Evolutionary conservation across 1,140 invertebrate genomes (phyloP).

Genomic region (Pteromalus puparum): DNA sequence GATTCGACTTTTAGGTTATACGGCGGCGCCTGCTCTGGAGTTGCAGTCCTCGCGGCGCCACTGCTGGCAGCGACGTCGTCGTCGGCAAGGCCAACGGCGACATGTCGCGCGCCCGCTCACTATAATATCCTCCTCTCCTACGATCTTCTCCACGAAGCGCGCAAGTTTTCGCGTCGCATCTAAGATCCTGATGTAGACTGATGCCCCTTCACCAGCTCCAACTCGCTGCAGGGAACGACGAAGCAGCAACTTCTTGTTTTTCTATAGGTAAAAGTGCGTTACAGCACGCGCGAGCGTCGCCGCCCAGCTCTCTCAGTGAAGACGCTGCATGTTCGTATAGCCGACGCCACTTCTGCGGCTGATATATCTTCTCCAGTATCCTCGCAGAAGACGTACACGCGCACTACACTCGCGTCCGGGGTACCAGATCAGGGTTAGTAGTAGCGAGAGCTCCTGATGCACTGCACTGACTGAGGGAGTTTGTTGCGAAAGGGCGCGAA

Average conservation of each 20-base stretch:
- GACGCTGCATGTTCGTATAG: neutral
- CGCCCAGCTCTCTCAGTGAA: neutral
- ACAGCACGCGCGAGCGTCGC: neutral
- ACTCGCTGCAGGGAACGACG: neutral
- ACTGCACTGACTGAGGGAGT: neutral
- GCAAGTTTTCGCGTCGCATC: neutral
- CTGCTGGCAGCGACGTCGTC: conserved; percentile 8
- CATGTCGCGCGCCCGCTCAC: conserved; percentile 11
- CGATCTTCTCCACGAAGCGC: neutral
- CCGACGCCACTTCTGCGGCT: neutral
- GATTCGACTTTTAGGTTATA: conserved; percentile 36
- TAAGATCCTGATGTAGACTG: neutral
- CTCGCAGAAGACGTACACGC: neutral
- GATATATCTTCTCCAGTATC: no score
- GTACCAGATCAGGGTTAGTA: neutral
- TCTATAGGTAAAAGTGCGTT: neutral
- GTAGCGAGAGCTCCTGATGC: neutral
- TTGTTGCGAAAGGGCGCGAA: conserved; percentile 2
- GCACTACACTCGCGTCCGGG: neutral
- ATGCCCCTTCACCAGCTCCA: neutral
- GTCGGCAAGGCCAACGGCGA: conserved; percentile 7
- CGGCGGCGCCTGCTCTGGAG: neutral
- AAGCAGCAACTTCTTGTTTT: neutral
- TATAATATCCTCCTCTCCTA: neutral
- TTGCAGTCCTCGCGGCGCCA: conserved; percentile 17